Base-by-base conservation (phyloP, 2,113 vertebrate species). In the Canis aureus region DNA sequence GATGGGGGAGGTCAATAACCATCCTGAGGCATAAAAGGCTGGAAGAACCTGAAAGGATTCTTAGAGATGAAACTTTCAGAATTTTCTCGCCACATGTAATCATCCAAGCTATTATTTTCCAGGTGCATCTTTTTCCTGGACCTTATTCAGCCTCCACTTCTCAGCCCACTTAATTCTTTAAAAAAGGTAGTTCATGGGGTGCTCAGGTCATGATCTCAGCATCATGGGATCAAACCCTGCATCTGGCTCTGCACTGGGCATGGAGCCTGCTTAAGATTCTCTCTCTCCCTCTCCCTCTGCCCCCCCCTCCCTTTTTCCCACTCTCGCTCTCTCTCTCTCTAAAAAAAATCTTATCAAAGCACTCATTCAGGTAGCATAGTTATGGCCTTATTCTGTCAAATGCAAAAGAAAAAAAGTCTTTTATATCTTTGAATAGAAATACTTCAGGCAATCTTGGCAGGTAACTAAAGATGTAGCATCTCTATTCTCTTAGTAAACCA, bases 371-470 rank as follows among this genome's bases (percentile, higher is more conserved):
- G 38, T 23, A 85, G 25, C 38, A 53, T 19, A 74, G 38, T 84
- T 78, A 51, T 27, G 43, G 43, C 10, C 62, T 53, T 71, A 85
- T 85, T 79, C n/a, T 71, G 23, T 27, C 62, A 94, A 79, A 69
- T 64, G 53, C 60, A 94, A 93, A 74, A 73, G 49, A 76, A 32
- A 59, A 53, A 67, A 7, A 27, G 15, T 43, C 32, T 60, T 78
- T 62, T 60, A 69, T 11, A 19, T 51, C 81, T 91, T 87, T 81
- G 5, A 94, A 74, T 66, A 89, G 88, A 49, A 86, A 96, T 74
- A 81, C 22, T 66, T 43, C 0, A 91, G 73, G 23, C 22, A 74
- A 86, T 51, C 83, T 86, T 73, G 81, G 81, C n/a, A 94, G 57
- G 35, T 57, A 73, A 74, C 35, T 74, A 55, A 96, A 94, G 80